A percentile compares a stretch with the other conserved stretches of the same genome.
Evolutionary conservation across 2,113 vertebrate genomes (phyloP).

Genomic region (Caracal caracal): DNA sequence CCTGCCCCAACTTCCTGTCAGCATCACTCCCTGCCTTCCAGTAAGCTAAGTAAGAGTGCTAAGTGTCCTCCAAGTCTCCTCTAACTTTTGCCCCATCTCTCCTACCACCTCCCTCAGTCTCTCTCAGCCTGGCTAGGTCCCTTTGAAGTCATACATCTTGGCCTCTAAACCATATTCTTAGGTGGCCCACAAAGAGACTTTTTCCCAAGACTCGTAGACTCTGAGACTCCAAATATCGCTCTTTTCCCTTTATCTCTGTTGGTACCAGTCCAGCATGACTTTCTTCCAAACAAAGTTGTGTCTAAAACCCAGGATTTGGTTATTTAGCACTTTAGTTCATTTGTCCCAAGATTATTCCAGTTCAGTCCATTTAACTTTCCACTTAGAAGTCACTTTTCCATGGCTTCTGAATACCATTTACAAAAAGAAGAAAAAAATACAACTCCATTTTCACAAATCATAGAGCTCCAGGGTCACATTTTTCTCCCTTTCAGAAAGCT

Average conservation of each 20-base stretch:
- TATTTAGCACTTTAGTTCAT: constrained; percentile 10
- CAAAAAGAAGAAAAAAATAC: not conserved
- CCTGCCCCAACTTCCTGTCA: not conserved
- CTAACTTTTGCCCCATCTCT: not conserved
- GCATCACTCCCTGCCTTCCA: not conserved
- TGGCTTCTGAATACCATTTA: constrained; percentile 52
- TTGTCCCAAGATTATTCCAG: constrained; percentile 9
- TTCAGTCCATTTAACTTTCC: constrained; percentile 22
- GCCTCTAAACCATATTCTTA: not conserved
- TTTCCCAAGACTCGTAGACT: not conserved
- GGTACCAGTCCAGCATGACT: not conserved
- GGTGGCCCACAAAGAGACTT: not conserved
- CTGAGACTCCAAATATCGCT: not conserved
- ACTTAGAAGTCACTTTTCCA: not conserved
- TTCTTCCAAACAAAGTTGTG: not conserved
- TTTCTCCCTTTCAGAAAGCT: not conserved
- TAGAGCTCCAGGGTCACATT: not conserved
- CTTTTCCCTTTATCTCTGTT: not conserved
- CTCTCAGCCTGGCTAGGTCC: not conserved
- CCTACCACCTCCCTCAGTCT: not conserved
- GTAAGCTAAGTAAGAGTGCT: not conserved
- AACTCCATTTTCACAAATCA: constrained; percentile 20
- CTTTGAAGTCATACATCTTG: not conserved
- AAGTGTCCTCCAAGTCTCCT: not conserved
- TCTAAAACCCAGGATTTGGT: not conserved